Percentiles rank a stretch among this genome's conserved stretches.
phyloP scores from a whole-genome alignment of 2,113 vertebrate species.

The Perca schrenkii region DNA sequence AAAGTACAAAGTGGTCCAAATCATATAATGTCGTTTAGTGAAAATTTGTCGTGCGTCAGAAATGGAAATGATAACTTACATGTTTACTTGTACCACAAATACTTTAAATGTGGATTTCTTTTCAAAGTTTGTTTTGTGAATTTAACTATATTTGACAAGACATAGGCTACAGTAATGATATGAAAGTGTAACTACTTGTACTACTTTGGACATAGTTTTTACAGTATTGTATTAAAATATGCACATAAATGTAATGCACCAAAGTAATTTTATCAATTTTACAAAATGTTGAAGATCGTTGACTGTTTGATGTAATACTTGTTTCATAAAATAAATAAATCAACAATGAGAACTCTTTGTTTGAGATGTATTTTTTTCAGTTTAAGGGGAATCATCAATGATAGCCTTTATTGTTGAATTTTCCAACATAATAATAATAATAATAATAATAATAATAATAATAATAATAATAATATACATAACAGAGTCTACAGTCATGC shows the following conservation, averaged over 20 bases:
- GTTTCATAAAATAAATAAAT: conserved; percentile 45
- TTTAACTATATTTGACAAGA: neutral
- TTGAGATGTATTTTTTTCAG: neutral
- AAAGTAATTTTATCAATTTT: conserved; percentile 22
- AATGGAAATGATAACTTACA: neutral
- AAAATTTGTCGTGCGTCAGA: neutral
- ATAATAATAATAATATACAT: neutral
- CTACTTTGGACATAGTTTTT: neutral
- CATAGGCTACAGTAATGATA: neutral
- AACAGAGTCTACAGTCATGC: neutral
- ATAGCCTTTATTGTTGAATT: neutral
- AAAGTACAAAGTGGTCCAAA: neutral
- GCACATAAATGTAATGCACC: neutral
- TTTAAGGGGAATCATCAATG: neutral
- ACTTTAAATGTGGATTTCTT: neutral
- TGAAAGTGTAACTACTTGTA: conserved; percentile 4
- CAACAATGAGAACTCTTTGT: neutral
- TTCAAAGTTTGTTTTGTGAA: neutral
- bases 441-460: too few relatives aligned
- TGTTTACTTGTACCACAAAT: neutral
- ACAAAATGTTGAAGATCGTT: neutral
- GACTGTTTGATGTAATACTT: conserved; percentile 21
- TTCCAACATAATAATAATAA: too few relatives aligned
- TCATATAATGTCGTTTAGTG: neutral
- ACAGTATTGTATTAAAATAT: conserved; percentile 3